phyloP scores from a whole-genome alignment of 2,113 vertebrate species.

The Peromyscus leucopus region DNA sequence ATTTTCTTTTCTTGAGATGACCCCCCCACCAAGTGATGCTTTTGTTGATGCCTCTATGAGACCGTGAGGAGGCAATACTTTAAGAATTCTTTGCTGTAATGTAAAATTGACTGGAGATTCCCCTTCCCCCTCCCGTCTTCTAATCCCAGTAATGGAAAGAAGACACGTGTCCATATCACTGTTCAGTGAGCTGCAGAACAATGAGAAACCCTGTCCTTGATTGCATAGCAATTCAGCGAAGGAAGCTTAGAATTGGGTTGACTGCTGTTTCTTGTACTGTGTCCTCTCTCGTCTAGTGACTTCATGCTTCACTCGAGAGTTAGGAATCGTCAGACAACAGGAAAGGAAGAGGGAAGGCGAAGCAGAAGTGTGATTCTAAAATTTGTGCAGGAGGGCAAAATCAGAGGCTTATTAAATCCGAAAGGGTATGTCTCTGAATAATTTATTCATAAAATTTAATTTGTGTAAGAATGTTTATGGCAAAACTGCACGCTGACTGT shows the following conservation, averaged over 20 bases:
- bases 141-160: constrained; percentile 20
- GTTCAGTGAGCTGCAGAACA: constrained; percentile 63
- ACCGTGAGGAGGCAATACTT: constrained; percentile 52
- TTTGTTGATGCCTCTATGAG: constrained; percentile 66
- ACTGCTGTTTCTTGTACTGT: constrained; percentile 48
- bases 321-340: constrained; percentile 30
- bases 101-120: constrained; percentile 67
- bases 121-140: background rate
- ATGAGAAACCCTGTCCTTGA: constrained; percentile 28
- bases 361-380: constrained; percentile 12
- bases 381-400: constrained; percentile 52
- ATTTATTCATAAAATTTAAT: constrained; percentile 72
- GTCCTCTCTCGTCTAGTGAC: constrained; percentile 23
- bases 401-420: constrained; percentile 60
- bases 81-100: constrained; percentile 69
- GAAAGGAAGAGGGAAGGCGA: background rate
- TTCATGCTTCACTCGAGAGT: constrained; percentile 33
- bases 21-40: background rate
- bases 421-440: constrained; percentile 64
- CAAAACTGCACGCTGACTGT: constrained; percentile 18
- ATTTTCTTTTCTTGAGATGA: constrained; percentile 72
- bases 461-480: constrained; percentile 44
- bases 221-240: constrained; percentile 25
- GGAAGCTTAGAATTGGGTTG: background rate
- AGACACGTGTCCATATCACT: background rate